Evolutionary conservation across 2,797 vertebrate species (phyloP).

Genomic region (Calcarius lapponicus): DNA sequence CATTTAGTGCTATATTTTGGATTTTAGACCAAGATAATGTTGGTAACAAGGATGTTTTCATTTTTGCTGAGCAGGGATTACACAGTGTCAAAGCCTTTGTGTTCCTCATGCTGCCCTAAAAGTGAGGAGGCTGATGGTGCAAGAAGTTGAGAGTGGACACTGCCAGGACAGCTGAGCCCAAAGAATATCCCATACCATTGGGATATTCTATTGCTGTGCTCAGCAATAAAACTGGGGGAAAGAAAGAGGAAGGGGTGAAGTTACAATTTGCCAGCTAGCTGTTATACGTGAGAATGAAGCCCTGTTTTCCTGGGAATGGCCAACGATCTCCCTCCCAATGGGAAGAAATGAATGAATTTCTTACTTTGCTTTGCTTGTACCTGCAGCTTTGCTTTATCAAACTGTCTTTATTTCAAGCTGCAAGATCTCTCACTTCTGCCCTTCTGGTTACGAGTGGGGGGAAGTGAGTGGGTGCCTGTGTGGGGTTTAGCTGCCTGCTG

Average conservation of each 20-base stretch:
- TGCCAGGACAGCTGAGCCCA: background rate
- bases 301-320: background rate
- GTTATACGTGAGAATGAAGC: background rate
- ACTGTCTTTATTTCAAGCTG: background rate
- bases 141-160: background rate
- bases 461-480: fast-evolving
- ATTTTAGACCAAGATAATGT: background rate
- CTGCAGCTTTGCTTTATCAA: background rate
- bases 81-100: background rate
- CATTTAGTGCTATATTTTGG: background rate
- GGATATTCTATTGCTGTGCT: too few species aligned
- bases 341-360: background rate
- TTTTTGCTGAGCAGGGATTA: background rate
- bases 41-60: background rate
- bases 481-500: background rate
- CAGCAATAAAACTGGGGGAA: background rate
- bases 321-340: background rate
- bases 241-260: background rate
- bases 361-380: background rate
- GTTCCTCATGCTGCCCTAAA: background rate
- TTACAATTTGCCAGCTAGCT: background rate
- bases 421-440: background rate
- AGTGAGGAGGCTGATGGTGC: background rate
- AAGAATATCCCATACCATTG: background rate
- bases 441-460: background rate